These are phyloP conservation scores for Xylota sylvarum DNA, from an alignment of 2,888 invertebrate genomes.

Conservation along the genomic window DNA sequence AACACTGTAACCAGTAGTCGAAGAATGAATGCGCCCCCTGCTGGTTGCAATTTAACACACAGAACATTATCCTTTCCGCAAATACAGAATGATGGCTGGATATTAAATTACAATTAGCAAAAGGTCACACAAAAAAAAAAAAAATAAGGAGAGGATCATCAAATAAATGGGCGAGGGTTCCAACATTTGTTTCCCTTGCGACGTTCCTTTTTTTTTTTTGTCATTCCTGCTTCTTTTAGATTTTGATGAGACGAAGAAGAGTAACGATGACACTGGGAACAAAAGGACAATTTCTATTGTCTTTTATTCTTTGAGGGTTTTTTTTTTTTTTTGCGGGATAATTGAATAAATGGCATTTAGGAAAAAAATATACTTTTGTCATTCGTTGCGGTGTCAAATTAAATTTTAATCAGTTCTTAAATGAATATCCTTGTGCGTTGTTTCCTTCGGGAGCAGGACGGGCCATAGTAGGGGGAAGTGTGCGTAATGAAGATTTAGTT, in stretches of 20 bases:
- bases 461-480: neutral
- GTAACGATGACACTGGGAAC: conserved; percentile 60
- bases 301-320: conserved; percentile 25
- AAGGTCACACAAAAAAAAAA: conserved; percentile 62
- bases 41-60: conserved; percentile 59
- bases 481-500: conserved; percentile 65
- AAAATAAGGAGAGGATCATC: conserved; percentile 35
- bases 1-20: conserved; percentile 44
- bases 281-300: conserved; percentile 65
- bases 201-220: neutral
- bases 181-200: conserved; percentile 38
- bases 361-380: conserved; percentile 57
- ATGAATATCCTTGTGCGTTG: conserved; percentile 9
- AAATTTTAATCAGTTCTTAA: conserved; percentile 69
- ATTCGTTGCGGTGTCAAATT: conserved; percentile 72
- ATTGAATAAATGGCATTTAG: conserved; percentile 73
- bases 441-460: neutral
- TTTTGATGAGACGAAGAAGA: conserved; percentile 41
- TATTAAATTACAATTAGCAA: conserved; percentile 77
- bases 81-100: conserved; percentile 62
- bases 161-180: conserved; percentile 21
- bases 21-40: conserved; percentile 52
- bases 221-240: neutral
- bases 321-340: conserved; percentile 43
- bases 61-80: conserved; percentile 68